Base-by-base conservation (phyloP, 2,797 vertebrate genomes). In the Enteromius afrohamiltoni region DNA sequence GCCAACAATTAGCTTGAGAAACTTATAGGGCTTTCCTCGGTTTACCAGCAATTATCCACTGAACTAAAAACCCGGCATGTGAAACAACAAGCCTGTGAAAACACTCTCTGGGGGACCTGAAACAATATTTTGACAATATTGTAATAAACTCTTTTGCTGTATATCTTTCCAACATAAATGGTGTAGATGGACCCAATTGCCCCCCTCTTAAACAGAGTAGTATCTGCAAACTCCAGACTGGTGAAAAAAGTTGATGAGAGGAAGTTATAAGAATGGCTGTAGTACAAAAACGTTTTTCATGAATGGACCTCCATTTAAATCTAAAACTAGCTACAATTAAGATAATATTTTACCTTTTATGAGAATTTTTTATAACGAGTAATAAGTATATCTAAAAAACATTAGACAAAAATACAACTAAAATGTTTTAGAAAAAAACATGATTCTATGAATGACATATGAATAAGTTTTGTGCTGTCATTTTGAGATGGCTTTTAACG, bases 1-100 rank as follows among this genome's bases (percentile, higher is more conserved):
- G 58, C 82, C 71, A 77, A 73, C 23, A 82, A 64, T 65, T 75
- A 62, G 62, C 85, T 68, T 83, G 60, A 83, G 68, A 85, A 62
- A 40, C 60, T n/a, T 62, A 42, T n/a, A 49, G 42, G 45, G 10
- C 29, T 80, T 42, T 51, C 70, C 49, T 76, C 13, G 13, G 17
- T 60, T 65, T 37, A 34, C 34, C 16, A 73, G 68, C 42, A 70
- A 70, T 83, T 65, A n/a, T 21, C 16, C 23, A 67, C 14, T 34
- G 7, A 83, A 42, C 49, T 45, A 14, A 69, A 60, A 77, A 55
- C 11, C 37, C 47, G 37, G n/a, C 8, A 67, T 53, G 4, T 40
- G 34, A 76, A 68, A 42, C 70, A 64, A 65, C 10, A 14, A 34
- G 6, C 3, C 19, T 37, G 2, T 82, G 70, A 51, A 67, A 77